Evolutionary conservation across 2,888 invertebrate species (phyloP).

Genomic region (Troglohyphantes excavatus): DNA sequence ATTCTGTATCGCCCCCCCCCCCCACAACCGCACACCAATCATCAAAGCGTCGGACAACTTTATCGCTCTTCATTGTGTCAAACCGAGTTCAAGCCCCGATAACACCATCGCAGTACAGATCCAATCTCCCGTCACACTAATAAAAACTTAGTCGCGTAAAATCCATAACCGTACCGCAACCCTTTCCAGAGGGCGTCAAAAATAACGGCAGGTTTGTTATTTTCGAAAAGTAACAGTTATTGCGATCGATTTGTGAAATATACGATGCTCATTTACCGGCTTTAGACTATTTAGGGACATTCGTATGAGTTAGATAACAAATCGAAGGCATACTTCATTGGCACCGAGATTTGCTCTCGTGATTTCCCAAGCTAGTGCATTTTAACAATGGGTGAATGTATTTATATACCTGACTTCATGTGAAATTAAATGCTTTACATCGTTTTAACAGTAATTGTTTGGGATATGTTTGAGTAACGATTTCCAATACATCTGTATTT

Average conservation of each 20-base stretch:
- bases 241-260: background rate
- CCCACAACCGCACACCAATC: background rate
- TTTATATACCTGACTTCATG: too few species aligned
- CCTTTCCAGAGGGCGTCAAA: background rate
- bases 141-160: background rate
- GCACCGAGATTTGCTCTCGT: too few species aligned
- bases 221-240: background rate
- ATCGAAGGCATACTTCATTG: too few species aligned
- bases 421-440: too few species aligned
- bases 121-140: background rate
- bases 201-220: background rate
- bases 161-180: background rate
- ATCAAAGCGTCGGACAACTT: background rate
- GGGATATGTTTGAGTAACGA: too few species aligned
- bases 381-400: too few species aligned
- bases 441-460: too few species aligned
- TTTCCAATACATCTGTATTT: too few species aligned
- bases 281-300: too few species aligned
- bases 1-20: background rate
- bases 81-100: background rate
- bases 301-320: too few species aligned
- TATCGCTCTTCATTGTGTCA: slow-evolving; percentile 4
- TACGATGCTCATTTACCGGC: background rate
- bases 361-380: too few species aligned
- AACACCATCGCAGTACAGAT: background rate